Conservation (phyloP, 2,797 vertebrate species). For the Anguilla anguilla region DNA sequence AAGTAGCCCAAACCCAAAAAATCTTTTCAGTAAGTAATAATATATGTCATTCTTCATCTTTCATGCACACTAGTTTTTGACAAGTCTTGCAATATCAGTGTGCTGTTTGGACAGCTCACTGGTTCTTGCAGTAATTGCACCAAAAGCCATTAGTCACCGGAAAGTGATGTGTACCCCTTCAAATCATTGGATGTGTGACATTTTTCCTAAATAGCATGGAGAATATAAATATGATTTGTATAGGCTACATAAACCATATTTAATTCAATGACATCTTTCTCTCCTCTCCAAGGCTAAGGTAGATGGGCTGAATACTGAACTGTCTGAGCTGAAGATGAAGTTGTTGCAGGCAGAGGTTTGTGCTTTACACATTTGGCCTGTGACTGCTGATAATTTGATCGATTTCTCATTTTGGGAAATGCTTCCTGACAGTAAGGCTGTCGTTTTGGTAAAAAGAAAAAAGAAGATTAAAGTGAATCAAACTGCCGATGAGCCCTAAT, state of each 20-base stretch:
- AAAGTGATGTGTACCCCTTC: not conserved
- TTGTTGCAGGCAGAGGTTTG: conserved; percentile 50
- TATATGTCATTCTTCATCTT: no score
- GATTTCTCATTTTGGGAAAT: not conserved
- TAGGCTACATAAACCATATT: not conserved
- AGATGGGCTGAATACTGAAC: conserved; percentile 47
- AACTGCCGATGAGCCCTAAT: no score
- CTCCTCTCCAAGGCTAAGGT: conserved; percentile 50
- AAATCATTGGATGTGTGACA: no score
- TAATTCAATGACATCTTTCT: not conserved
- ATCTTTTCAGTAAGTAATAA: no score
- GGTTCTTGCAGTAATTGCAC: no score
- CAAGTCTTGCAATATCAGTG: not conserved
- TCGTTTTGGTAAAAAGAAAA: not conserved
- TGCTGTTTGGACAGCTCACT: no score
- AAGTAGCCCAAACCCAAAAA: no score
- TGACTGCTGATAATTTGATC: not conserved
- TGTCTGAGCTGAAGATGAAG: conserved; percentile 50
- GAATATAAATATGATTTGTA: not conserved
- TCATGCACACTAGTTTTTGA: not conserved
- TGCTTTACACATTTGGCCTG: no score
- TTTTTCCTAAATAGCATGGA: not conserved
- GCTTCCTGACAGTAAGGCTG: not conserved
- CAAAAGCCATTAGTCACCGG: not conserved
- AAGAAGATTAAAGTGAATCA: no score